phyloP scores from a whole-genome alignment of 2,797 vertebrate species.

The Sebastes taczanowskii region DNA sequence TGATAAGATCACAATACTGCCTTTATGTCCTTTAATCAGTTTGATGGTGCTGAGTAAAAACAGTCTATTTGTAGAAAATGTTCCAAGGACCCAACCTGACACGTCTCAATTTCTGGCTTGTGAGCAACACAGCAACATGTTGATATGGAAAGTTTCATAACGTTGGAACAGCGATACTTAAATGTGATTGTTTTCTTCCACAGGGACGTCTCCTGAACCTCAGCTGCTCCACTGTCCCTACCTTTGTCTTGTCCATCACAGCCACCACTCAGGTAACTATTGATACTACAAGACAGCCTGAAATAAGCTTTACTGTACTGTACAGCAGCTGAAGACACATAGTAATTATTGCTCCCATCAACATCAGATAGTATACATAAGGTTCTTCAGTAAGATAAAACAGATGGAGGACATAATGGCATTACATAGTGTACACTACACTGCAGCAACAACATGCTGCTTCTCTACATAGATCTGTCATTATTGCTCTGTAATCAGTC shows the following conservation, averaged over 20 bases:
- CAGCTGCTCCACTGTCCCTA: slow-evolving; percentile 96
- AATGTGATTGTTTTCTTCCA: neutral
- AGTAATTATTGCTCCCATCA: neutral
- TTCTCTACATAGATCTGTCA: neutral
- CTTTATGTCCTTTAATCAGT: neutral
- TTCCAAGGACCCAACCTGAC: neutral
- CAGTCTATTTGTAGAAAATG: neutral
- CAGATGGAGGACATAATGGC: neutral
- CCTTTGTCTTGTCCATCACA: slow-evolving; percentile 95
- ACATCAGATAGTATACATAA: neutral
- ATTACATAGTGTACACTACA: neutral
- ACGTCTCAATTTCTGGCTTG: neutral
- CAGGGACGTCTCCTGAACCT: slow-evolving; percentile 96
- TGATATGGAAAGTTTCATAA: neutral
- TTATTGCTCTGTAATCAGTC: neutral
- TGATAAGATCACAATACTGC: neutral
- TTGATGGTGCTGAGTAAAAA: neutral
- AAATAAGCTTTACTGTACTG: neutral
- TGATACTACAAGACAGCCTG: neutral
- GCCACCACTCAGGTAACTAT: slow-evolving; percentile 92
- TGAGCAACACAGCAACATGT: neutral
- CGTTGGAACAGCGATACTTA: neutral
- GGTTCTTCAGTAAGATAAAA: neutral
- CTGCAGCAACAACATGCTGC: neutral
- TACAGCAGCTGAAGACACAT: neutral